phyloP scores from a whole-genome alignment of 2,113 vertebrate species.

The Gavialis gangeticus region DNA sequence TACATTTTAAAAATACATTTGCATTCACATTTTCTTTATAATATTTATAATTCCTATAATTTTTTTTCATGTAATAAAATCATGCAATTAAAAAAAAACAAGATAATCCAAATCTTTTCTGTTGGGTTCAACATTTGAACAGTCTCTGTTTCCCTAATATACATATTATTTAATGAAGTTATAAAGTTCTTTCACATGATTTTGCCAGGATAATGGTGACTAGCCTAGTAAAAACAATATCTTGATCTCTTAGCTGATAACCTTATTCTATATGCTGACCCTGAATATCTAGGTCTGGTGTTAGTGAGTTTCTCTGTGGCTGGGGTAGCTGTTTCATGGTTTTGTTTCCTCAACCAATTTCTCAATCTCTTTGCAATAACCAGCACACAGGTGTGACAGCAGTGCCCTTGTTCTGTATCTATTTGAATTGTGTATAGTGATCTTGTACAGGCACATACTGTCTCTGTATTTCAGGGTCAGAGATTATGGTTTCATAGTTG shows the following conservation, averaged over 20 bases:
- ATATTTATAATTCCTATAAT: not conserved
- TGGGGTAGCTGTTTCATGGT: not conserved
- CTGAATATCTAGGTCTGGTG: not conserved
- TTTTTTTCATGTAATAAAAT: slow-evolving; percentile 23
- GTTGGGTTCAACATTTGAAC: slow-evolving; percentile 12
- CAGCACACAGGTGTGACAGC: accelerated
- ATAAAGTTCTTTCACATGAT: slow-evolving; percentile 9
- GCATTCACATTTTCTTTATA: not conserved
- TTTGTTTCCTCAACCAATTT: not conserved
- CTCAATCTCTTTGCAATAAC: not conserved
- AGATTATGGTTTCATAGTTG: not conserved
- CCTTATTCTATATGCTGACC: not conserved
- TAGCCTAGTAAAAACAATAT: not conserved
- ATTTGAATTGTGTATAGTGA: not conserved
- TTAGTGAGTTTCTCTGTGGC: not conserved
- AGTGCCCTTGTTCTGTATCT: not conserved
- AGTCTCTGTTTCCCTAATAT: slow-evolving; percentile 21
- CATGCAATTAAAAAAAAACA: not conserved
- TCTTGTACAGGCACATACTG: not conserved
- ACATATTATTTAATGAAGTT: slow-evolving; percentile 2
- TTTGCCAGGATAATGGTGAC: slow-evolving; percentile 33
- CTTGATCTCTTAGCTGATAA: slow-evolving; percentile 30
- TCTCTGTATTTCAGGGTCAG: accelerated
- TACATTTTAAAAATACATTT: not conserved
- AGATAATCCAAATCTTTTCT: not conserved